Evolutionary conservation across 2,888 invertebrate genomes (phyloP), one percentile per base, ranked within the genome.

Genomic region (Apamea anceps): DNA sequence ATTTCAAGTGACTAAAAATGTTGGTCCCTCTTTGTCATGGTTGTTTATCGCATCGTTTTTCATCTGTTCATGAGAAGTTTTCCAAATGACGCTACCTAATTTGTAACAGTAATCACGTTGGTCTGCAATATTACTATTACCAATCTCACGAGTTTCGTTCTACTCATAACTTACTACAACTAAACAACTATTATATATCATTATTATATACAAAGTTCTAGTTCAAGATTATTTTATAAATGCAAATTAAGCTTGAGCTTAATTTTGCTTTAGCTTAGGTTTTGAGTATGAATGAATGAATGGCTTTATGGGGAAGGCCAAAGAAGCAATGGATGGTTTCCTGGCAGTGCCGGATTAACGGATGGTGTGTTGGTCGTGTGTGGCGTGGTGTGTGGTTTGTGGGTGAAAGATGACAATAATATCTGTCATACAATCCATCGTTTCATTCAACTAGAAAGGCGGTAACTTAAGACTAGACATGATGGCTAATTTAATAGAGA

Each of bases 1-100:
- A n/a, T 86, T 72, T 62, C n/a, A 12, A 65, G 13, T 63, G 63
- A 51, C 67, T 77, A 51, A 0, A 25, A 72, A 45, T 71, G 5
- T 37, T 48, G 10, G n/a, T 51, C 0, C 51, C 54, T 66, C 57
- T 0, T 25, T 57, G 25, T 57, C 3, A 57, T 57, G 25, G 10
- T 25, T 57, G 25, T 1, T 37, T 32, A 15, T 45, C n/a, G 4
- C 10, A 6, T 15, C 18, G 1, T 51, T 10, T 60, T 28, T 54
- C 4, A 42, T 6, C 15, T 28, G 10, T n/a, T 54, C 6, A 12
- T 28, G 21, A 54, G 32, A 54, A 75, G 54, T 75, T 21, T 12
- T 37, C 12, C 0, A 25, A 72, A 28, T 32, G 1, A 28, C 32
- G 13, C 60, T 45, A 63, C 45, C 21, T 45, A n/a, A 21, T 1